Evolutionary conservation across 2,113 vertebrate genomes (phyloP).

Genomic region (Tragelaphus imberbis): DNA sequence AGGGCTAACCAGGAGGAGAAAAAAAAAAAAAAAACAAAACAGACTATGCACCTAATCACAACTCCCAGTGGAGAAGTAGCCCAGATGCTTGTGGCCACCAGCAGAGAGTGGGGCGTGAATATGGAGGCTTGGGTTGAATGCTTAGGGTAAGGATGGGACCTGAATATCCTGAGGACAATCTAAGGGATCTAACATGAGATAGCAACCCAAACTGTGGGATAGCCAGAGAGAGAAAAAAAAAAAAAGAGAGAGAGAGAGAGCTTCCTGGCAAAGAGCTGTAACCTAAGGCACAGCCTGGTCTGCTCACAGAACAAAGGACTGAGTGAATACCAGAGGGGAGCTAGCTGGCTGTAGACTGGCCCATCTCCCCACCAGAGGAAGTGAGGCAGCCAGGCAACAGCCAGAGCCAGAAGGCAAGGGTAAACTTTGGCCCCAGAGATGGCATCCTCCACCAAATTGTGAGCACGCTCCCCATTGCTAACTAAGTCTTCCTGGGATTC

Average conservation of each 20-base stretch:
- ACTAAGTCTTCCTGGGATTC: not conserved
- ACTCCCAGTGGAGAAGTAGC: not conserved
- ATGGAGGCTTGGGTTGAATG: not conserved
- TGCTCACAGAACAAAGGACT: not conserved
- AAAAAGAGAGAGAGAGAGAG: not conserved
- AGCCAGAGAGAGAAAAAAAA: not conserved
- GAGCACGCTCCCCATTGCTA: not conserved
- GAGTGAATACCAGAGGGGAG: not conserved
- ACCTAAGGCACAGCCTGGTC: not conserved
- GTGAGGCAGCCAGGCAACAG: not conserved
- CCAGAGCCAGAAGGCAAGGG: not conserved
- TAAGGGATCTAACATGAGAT: not conserved
- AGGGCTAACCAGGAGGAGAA: not conserved
- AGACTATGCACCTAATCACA: not conserved
- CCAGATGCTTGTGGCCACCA: not conserved
- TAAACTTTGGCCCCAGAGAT: not conserved
- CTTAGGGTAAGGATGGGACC: not conserved
- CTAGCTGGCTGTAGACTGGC: accelerated
- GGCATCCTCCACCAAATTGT: not conserved
- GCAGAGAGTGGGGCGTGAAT: not conserved
- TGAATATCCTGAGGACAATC: not conserved
- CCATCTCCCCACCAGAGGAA: not conserved
- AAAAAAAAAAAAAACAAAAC: not conserved
- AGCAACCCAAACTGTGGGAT: not conserved
- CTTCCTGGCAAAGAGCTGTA: not conserved